Conservation (phyloP, 2,888 invertebrate species). For the Philhelius pedissequus region DNA sequence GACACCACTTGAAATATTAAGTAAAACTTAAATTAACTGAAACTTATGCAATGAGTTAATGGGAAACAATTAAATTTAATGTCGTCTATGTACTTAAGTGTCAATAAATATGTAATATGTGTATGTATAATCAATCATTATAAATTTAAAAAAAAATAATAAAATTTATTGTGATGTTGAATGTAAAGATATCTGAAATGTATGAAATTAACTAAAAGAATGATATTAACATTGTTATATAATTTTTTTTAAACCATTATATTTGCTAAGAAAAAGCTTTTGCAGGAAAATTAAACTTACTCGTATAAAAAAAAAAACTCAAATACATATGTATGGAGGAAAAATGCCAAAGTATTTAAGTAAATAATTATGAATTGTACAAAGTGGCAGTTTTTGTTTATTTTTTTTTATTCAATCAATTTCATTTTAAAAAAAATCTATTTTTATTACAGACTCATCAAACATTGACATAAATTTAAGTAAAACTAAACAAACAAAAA, state of each 20-base stretch:
- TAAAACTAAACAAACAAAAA: not conserved
- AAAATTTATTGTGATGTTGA: slow-evolving; percentile 54
- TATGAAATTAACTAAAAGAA: not conserved
- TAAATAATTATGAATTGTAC: slow-evolving; percentile 30
- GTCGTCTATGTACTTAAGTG: slow-evolving; percentile 51
- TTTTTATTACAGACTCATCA: slow-evolving; percentile 30
- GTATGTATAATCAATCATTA: slow-evolving; percentile 44
- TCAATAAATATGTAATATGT: slow-evolving; percentile 31
- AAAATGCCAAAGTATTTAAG: slow-evolving; percentile 60
- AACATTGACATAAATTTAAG: slow-evolving; percentile 4
- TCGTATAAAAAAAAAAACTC: not conserved
- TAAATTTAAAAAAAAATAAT: slow-evolving; percentile 13
- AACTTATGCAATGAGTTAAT: slow-evolving; percentile 51
- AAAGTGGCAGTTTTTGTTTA: slow-evolving; percentile 42
- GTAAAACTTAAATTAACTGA: not conserved
- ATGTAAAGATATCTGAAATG: slow-evolving; percentile 21
- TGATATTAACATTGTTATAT: slow-evolving; percentile 12
- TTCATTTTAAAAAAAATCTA: not conserved
- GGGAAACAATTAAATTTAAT: slow-evolving; percentile 65
- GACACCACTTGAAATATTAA: not conserved
- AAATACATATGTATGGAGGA: slow-evolving; percentile 6
- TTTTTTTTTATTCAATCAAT: not conserved
- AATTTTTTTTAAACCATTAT: not conserved
- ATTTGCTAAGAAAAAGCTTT: slow-evolving; percentile 17
- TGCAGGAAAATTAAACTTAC: not conserved